Evolutionary conservation across 2,113 vertebrate genomes (phyloP).

Genomic region (Oncorhynchus tshawytscha): DNA sequence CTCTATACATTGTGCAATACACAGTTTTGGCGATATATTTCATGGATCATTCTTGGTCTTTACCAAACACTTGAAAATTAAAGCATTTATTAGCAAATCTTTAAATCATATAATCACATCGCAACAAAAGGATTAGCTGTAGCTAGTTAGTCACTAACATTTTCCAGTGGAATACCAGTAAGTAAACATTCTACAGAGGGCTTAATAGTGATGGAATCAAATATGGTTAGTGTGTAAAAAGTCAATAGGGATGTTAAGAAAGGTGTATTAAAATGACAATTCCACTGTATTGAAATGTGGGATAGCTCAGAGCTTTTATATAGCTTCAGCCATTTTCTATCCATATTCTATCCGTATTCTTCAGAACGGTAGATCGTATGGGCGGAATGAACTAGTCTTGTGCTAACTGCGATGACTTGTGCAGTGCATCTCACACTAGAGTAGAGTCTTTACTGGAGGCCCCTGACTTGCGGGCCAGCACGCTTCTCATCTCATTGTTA

Average conservation of each 20-base stretch:
- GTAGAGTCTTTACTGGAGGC: slow-evolving; percentile 83
- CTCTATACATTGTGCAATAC: slow-evolving; percentile 28
- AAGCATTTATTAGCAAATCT: slow-evolving; percentile 13
- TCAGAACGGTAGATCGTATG: background rate
- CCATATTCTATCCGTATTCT: background rate
- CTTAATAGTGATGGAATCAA: background rate
- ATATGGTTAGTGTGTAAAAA: background rate
- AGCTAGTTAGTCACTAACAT: background rate
- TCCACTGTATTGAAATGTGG: no score
- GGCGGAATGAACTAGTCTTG: background rate
- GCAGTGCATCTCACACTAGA: slow-evolving; percentile 71
- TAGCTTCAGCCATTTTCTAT: background rate
- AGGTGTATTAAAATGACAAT: no score
- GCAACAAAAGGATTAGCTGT: background rate
- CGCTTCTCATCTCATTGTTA: slow-evolving; percentile 80
- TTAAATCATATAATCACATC: background rate
- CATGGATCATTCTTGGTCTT: slow-evolving; percentile 6
- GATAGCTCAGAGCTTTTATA: no score
- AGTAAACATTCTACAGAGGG: background rate
- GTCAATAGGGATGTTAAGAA: background rate
- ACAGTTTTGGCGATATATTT: slow-evolving; percentile 15
- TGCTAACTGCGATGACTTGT: background rate
- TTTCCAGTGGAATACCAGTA: background rate
- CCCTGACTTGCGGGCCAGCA: slow-evolving; percentile 69
- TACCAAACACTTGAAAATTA: background rate